A percentile compares a stretch with the other conserved stretches of the same genome.
Evolutionary conservation across 2,888 invertebrate genomes (phyloP).

Genomic region (Amblyjoppa fuscipennis): DNA sequence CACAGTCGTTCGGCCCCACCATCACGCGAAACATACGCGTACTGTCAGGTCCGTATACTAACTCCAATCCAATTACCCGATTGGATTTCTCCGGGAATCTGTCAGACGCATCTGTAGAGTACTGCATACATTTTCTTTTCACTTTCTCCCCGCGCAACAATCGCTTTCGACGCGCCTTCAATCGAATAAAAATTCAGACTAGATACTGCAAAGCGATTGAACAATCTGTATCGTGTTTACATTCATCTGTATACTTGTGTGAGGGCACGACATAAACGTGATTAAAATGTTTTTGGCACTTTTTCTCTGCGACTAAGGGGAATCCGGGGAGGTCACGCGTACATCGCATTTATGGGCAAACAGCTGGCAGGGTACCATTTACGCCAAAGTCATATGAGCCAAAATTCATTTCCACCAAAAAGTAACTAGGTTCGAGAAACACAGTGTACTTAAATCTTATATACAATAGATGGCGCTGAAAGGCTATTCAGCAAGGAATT

Average conservation of each 20-base stretch:
- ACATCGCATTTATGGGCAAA: conserved; percentile 22
- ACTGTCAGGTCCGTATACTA: not conserved
- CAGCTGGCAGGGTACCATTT: conserved; percentile 1
- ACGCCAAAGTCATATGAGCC: not conserved
- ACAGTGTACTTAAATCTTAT: too few species aligned
- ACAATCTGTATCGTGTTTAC: conserved; percentile 12
- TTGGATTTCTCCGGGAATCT: conserved; percentile 17
- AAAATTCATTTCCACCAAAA: not conserved
- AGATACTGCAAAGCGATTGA: not conserved
- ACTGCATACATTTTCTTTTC: conserved; percentile 12
- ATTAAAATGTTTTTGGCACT: conserved; percentile 39
- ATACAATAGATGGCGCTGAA: too few species aligned
- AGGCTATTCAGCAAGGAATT: too few species aligned
- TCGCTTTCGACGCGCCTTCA: not conserved
- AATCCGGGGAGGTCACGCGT: conserved; percentile 8
- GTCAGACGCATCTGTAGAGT: conserved; percentile 7
- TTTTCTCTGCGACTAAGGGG: conserved; percentile 4
- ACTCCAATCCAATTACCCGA: conserved; percentile 40
- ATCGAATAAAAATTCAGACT: not conserved
- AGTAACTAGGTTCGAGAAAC: not conserved
- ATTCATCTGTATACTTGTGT: not conserved
- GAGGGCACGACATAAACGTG: not conserved
- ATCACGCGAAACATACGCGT: conserved; percentile 19
- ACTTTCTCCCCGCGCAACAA: not conserved
- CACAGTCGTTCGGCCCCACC: not conserved